Percentiles rank a stretch among this genome's conserved stretches.
phyloP scores from a whole-genome alignment of 1,140 invertebrate species.

The Drosophila erecta region DNA sequence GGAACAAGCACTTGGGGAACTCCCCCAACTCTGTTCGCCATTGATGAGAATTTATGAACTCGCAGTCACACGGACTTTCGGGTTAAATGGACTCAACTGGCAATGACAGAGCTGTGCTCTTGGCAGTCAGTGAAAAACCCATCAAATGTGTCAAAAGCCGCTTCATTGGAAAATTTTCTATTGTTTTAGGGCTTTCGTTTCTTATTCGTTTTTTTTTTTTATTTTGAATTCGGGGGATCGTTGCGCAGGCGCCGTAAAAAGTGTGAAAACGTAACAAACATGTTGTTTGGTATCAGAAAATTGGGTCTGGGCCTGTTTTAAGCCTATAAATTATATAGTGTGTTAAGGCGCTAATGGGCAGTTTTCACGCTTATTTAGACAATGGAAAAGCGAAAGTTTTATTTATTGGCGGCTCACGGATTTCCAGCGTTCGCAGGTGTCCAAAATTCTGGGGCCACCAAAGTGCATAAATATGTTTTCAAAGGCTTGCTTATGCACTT shows the following conservation, averaged over 20 bases:
- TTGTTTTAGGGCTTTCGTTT: slow-evolving; percentile 36
- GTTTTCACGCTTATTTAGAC: slow-evolving; percentile 72
- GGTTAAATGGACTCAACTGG: slow-evolving; percentile 57
- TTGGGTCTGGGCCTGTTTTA: slow-evolving; percentile 27
- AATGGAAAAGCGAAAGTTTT: slow-evolving; percentile 79
- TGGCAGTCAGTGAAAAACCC: slow-evolving; percentile 42
- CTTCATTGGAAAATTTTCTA: slow-evolving; percentile 58
- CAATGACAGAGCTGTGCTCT: slow-evolving; percentile 26
- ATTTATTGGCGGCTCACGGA: slow-evolving; percentile 32
- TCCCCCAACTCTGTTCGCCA: slow-evolving; percentile 25
- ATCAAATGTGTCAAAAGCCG: slow-evolving; percentile 70
- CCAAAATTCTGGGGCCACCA: slow-evolving; percentile 58
- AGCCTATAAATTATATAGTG: slow-evolving; percentile 58
- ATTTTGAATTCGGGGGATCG: slow-evolving; percentile 10
- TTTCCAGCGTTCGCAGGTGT: neutral
- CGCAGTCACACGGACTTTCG: slow-evolving; percentile 37
- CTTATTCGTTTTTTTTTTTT: no score
- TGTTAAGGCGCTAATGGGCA: slow-evolving; percentile 58
- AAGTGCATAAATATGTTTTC: slow-evolving; percentile 80
- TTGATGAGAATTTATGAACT: slow-evolving; percentile 78
- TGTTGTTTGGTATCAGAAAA: slow-evolving; percentile 33
- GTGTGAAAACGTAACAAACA: slow-evolving; percentile 64
- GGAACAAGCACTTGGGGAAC: slow-evolving; percentile 10
- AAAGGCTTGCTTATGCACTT: slow-evolving; percentile 61
- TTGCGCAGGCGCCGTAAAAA: slow-evolving; percentile 56